Conservation (phyloP, 2,797 vertebrate species). For the Karalla daura region DNA sequence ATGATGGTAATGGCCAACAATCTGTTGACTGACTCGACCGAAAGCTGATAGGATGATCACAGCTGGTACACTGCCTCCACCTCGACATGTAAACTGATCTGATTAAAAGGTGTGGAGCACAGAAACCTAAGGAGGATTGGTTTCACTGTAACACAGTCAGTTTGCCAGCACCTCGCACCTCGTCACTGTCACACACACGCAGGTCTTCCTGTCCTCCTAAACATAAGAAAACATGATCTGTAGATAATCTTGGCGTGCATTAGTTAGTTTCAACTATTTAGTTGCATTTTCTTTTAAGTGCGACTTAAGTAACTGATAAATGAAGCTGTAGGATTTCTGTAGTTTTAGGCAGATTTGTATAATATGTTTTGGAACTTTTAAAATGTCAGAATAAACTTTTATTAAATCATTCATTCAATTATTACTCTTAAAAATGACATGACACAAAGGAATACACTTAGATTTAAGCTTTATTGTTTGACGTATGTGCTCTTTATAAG, state of each 20-base stretch:
- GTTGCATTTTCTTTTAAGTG: not conserved
- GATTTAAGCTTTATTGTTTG: too few relatives aligned
- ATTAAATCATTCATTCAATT: too few relatives aligned
- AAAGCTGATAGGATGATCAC: slow-evolving; percentile 20
- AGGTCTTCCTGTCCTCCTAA: not conserved
- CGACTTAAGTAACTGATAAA: not conserved
- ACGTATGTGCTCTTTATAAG: too few relatives aligned
- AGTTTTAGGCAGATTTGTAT: not conserved
- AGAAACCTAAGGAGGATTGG: slow-evolving; percentile 58
- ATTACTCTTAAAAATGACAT: too few relatives aligned
- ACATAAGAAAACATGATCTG: not conserved
- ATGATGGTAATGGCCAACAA: not conserved
- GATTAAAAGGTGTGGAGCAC: slow-evolving; percentile 46
- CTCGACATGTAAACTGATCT: slow-evolving; percentile 48
- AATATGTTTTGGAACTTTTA: not conserved
- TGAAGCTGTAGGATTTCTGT: not conserved
- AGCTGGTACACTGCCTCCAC: slow-evolving; percentile 6
- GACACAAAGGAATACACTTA: too few relatives aligned
- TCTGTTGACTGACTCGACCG: not conserved
- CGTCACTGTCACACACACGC: not conserved
- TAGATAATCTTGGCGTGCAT: not conserved
- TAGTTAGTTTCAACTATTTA: not conserved
- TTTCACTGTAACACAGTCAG: slow-evolving; percentile 35
- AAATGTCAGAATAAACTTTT: too few relatives aligned
- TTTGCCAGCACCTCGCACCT: slow-evolving; percentile 30